phyloP scores from a whole-genome alignment of 2,888 invertebrate species.

The Molorchus minor region DNA sequence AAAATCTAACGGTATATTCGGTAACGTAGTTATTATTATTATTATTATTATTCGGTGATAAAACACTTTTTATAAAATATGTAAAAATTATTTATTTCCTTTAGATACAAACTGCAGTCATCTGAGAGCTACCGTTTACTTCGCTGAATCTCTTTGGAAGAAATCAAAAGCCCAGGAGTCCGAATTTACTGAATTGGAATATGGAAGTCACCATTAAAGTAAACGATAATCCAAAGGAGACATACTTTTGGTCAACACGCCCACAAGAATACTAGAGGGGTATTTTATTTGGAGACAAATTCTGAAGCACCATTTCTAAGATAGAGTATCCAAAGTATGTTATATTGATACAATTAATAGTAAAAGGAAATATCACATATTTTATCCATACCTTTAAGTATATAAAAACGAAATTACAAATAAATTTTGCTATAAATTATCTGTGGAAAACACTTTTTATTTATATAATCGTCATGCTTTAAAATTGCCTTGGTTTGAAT shows the following conservation, averaged over 20 bases:
- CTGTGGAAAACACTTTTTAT: too few relatives aligned
- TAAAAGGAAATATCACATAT: too few relatives aligned
- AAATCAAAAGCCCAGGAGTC: conserved; percentile 58
- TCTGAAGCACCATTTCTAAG: conserved; percentile 34
- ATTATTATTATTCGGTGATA: conserved; percentile 57
- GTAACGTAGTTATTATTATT: background rate
- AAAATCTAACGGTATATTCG: too few relatives aligned
- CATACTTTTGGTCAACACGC: conserved; percentile 53
- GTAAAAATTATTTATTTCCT: too few relatives aligned
- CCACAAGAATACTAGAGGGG: conserved; percentile 41
- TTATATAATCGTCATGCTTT: too few relatives aligned
- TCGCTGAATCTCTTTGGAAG: conserved; percentile 63
- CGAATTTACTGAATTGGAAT: conserved; percentile 55
- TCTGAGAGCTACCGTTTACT: conserved; percentile 62
- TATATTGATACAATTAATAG: too few relatives aligned
- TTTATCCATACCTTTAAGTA: too few relatives aligned
- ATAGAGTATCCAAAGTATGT: conserved; percentile 42
- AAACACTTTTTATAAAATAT: too few relatives aligned
- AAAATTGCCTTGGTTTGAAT: too few relatives aligned
- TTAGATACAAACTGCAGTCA: too few relatives aligned
- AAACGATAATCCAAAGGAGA: conserved; percentile 29
- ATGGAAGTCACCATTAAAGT: conserved; percentile 50
- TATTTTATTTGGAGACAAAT: conserved; percentile 48
- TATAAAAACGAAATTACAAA: too few relatives aligned
- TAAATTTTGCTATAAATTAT: too few relatives aligned